Base-by-base conservation (phyloP, 2,888 invertebrate species). In the Lithophane leautieri region DNA sequence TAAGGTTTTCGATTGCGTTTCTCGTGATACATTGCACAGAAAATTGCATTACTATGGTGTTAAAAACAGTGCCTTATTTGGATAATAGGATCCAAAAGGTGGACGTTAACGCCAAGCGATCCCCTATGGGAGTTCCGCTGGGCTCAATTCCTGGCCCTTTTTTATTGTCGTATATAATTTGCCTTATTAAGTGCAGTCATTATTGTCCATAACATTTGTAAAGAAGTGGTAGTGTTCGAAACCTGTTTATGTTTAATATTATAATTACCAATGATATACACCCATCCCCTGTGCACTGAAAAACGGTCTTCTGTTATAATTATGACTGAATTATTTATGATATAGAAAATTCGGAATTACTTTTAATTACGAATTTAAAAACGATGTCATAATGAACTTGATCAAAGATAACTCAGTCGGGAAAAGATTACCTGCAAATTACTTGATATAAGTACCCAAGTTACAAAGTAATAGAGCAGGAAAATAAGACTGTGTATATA, bases 201-300 rank as follows among this genome's bases (percentile, higher is more conserved):
- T 28, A 28, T 28, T 34, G 62, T 63, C 3, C 42, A 42, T 42
- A 63, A 16, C 9, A 14, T 40, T 14, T 40, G 11, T 11, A 42
- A n/a, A n/a, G n/a, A n/a, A n/a, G n/a, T n/a, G 12, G 14, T 40
- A 8, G 12, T 42, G 25, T 25, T 28, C 8, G 16, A 58, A 58
- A 28, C 25, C 28, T 25, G 25, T 28, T 22, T 42, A 65, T 42
- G 16, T 40, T 40, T 1, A 14, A 70, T 25, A 54, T 42, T 42
- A 69, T 74, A 72, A 22, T 83, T 83, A 83, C 83, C 83, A 78
- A 47, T 58, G 83, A 71, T 56, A 71, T 73, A 68, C 86, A 83
- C 4, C 66, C 71, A 50, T 86, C 74, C n/a, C 83, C 83, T 4
- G 84, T 79, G 61, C 88, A 89, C 88, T 85, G 71, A 62, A 72